Percentiles rank a stretch among this genome's conserved stretches.
Evolutionary conservation across 2,113 vertebrate genomes (phyloP).

Genomic region (Actenoides lindsayi): DNA sequence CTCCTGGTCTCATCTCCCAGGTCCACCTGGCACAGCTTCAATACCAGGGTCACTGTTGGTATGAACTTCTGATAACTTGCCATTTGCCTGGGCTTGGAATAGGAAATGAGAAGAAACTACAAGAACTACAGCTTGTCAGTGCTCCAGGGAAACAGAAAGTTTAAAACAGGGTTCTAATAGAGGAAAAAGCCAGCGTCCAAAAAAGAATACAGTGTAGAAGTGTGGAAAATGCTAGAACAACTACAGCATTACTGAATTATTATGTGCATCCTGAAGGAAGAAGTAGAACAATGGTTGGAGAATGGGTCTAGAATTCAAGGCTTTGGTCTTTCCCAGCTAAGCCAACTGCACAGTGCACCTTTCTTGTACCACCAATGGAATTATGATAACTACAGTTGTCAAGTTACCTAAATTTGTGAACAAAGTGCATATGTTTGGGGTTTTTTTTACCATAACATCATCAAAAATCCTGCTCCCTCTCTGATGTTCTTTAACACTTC

Average conservation of each 20-base stretch:
- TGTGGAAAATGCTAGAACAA: background rate
- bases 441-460: background rate
- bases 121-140: background rate
- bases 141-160: background rate
- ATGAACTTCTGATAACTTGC: background rate
- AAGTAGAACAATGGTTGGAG: background rate
- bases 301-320: background rate
- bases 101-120: background rate
- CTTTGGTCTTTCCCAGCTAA: background rate
- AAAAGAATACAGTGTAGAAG: background rate
- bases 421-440: background rate
- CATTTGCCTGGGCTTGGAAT: background rate
- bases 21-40: background rate
- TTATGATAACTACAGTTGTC: background rate
- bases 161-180: background rate
- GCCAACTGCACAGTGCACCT: background rate
- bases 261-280: background rate
- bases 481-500: background rate
- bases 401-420: background rate
- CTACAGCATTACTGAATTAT: background rate
- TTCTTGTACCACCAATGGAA: background rate
- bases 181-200: background rate
- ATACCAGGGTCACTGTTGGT: background rate
- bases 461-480: background rate
- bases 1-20: background rate